Evolutionary conservation across 2,797 vertebrate species (phyloP), one percentile per base, ranked within the genome.

Genomic region (Urocyon cinereoargenteus): DNA sequence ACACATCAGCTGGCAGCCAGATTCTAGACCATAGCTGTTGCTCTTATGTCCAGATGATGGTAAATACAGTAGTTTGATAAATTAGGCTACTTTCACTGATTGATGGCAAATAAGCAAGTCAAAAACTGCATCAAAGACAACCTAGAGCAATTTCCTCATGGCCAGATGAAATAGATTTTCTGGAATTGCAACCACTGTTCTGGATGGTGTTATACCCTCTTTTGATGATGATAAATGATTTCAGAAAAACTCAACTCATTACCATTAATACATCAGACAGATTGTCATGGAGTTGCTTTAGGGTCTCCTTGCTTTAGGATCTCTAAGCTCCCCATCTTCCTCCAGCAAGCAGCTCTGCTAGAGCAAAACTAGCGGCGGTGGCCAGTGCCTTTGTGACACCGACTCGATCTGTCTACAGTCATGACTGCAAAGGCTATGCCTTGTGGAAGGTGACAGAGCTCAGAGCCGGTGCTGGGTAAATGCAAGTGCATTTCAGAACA

Each of bases 381-480:
- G 49, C 34, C 7, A 51, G 0, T 1, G 8, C 10, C 13, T 31
- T 13, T 4, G n/a, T 31, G 0, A 72, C 24, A 10, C 24, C 0
- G 31, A 16, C 40, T 24, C 15, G 4, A 16, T 28, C 28, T 6
- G 6, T 14, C 51, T 1, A 6, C 12, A 10, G 53, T 6, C 0
- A 2, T 6, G 68, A 16, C 18, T 18, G 19, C 6, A 14, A 26
- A 24, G 66, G 5, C 22, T 15, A 3, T 0, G 4, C 57, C 14
- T 40, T 28, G 16, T 28, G 13, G 3, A 2, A 3, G 55, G 12
- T 6, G 66, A 21, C 13, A 16, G 34, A 2, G 90, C 61, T 34
- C 1, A 0, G 22, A 51, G 70, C 24, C 0, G 0, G 18, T 0
- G 13, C 34, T 18, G 45, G 4, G 22, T 15, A 31, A 5, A 26